Evolutionary conservation across 2,113 vertebrate species (phyloP), one percentile per base, ranked within the genome.

Genomic region (Narcine bancroftii): DNA sequence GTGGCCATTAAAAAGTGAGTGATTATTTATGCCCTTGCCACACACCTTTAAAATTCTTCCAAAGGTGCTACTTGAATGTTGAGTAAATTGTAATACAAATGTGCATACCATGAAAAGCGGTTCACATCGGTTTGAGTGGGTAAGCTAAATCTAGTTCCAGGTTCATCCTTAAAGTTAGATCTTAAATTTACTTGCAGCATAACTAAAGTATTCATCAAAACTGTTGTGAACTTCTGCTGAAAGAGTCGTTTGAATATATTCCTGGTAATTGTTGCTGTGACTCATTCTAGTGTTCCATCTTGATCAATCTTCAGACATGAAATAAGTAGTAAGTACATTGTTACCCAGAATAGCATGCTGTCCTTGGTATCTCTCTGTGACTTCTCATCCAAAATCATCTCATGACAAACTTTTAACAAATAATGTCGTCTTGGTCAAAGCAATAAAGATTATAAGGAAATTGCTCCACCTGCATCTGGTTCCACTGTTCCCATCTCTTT

Each of bases 1-100:
- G 98, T 99, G 72, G 98, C 98, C 93, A 98, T 99, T 95, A 99
- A 99, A 95, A 99, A 97, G 98, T 99, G 95, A 97, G 97, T 95
- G 26, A 87, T 79, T 42, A 66, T 21, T 1, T 45, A 26, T 91
- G 60, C 13, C 50, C 53, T 47, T 92, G 13, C 5, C 29, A 26
- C 36, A 13, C 24, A 56, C 1, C 60, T 77, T 75, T 75, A 36
- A 85, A 60, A 26, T 6, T 71, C 17, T 19, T 75, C 50, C 17
- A 17, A 36, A 0, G 65, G 36, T 33, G 50, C 26, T 6, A 26
- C 6, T 72, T 91, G 39, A 45, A 45, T 26, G 36, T 36, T 63
- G 81, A 11, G 33, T 63, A 60, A 21, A 17, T 9, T 63, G 15
- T 17, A 87, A n/a, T 87, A 56, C 33, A 87, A 60, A 39, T 60